Conservation (phyloP, 2,113 vertebrate genomes). For the Pygathrix nemaeus region DNA sequence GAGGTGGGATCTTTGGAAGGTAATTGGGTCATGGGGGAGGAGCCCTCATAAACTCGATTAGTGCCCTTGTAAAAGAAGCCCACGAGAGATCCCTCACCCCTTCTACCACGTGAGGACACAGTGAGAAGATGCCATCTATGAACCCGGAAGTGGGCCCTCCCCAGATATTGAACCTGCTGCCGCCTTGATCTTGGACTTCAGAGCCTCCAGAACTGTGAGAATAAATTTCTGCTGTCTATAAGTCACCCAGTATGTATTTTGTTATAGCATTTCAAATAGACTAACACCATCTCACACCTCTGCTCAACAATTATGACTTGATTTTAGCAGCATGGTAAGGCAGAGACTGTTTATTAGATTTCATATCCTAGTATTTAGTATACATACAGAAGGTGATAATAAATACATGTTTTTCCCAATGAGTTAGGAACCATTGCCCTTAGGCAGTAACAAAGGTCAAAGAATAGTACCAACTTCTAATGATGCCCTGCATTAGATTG, state of each 20-base stretch:
- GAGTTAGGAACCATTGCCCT: background rate
- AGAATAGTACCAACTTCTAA: background rate
- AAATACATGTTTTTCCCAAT: background rate
- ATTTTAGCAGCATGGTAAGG: background rate
- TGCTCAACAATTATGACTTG: background rate
- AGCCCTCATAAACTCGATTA: background rate
- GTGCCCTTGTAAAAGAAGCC: background rate
- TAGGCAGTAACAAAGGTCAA: background rate
- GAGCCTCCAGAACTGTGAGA: background rate
- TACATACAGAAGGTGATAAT: background rate
- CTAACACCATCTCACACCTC: background rate
- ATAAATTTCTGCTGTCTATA: background rate
- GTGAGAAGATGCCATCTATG: background rate
- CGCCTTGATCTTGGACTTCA: background rate
- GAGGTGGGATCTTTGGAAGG: background rate
- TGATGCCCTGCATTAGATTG: background rate
- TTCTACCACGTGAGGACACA: background rate
- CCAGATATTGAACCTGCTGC: background rate
- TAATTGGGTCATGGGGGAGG: background rate
- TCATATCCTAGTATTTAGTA: background rate
- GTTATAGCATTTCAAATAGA: background rate
- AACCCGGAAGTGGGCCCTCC: background rate
- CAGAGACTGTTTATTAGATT: background rate
- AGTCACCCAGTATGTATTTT: background rate
- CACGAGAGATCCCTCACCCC: background rate